phyloP scores from a whole-genome alignment of 2,888 invertebrate species.

The Malacosoma neustria region DNA sequence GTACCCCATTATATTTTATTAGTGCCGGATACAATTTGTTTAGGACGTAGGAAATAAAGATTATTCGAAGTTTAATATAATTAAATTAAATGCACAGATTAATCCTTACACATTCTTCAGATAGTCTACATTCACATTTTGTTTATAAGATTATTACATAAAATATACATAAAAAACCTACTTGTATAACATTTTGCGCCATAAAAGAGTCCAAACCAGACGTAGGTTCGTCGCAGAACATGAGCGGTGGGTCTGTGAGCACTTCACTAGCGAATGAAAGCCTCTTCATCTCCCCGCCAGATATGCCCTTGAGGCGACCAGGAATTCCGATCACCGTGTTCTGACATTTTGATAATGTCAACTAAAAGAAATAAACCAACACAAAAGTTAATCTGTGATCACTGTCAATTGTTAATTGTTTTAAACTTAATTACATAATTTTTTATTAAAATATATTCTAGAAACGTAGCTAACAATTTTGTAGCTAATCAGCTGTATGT shows the following conservation, averaged over 20 bases:
- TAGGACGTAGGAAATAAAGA: neutral
- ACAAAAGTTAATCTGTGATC: too few relatives aligned
- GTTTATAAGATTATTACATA: too few relatives aligned
- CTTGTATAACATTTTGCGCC: slow-evolving; percentile 94
- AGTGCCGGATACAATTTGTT: too few relatives aligned
- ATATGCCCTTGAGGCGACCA: slow-evolving; percentile 92
- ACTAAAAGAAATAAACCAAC: too few relatives aligned
- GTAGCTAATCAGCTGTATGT: too few relatives aligned
- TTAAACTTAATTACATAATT: too few relatives aligned
- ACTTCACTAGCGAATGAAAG: slow-evolving; percentile 98
- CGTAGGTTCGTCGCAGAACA: slow-evolving; percentile 98
- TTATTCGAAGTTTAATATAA: neutral
- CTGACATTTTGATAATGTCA: slow-evolving; percentile 91
- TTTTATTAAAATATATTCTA: too few relatives aligned
- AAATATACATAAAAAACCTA: slow-evolving; percentile 30
- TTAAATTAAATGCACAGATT: neutral
- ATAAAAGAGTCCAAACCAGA: slow-evolving; percentile 97
- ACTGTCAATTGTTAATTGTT: too few relatives aligned
- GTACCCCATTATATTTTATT: too few relatives aligned
- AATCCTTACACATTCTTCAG: too few relatives aligned
- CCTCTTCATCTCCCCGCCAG: slow-evolving; percentile 97
- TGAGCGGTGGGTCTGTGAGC: slow-evolving; percentile 93
- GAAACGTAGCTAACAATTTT: too few relatives aligned
- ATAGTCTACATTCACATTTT: too few relatives aligned
- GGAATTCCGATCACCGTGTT: slow-evolving; percentile 93